Conservation (phyloP, 2,797 vertebrate species). For the Podargus strigoides region DNA sequence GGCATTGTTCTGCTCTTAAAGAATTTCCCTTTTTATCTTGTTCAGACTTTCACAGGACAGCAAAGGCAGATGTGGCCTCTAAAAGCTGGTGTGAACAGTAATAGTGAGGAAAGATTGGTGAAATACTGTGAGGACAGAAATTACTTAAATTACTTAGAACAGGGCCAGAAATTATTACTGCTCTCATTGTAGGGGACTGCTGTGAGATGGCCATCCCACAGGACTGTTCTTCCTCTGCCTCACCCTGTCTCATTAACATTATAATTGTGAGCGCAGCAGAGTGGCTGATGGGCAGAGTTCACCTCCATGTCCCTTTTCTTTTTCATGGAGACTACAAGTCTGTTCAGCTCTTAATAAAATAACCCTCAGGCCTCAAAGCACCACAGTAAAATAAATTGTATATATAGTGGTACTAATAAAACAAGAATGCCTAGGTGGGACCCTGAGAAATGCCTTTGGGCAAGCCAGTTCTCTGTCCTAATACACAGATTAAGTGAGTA, state of each 20-base stretch:
- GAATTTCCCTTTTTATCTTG: not conserved
- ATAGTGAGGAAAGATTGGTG: not conserved
- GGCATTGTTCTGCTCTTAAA: not conserved
- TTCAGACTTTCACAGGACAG: not conserved
- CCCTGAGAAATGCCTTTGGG: not conserved
- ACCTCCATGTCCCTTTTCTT: not conserved
- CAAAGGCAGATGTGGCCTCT: not conserved
- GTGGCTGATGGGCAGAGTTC: not conserved
- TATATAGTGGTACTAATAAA: not conserved
- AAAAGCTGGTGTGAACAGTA: not conserved
- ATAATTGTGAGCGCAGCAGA: not conserved
- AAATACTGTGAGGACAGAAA: not conserved
- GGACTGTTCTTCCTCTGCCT: slow-evolving; percentile 27
- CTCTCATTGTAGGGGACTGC: not conserved
- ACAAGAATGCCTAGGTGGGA: not conserved
- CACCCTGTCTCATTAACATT: slow-evolving; percentile 29
- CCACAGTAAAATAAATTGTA: not conserved
- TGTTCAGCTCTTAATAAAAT: slow-evolving; percentile 34
- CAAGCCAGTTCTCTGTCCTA: not conserved
- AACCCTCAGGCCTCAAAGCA: not conserved
- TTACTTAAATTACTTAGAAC: not conserved
- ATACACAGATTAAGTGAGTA: not conserved
- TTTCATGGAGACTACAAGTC: slow-evolving; percentile 8
- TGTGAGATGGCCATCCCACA: not conserved
- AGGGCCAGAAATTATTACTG: not conserved